phyloP scores from a whole-genome alignment of 2,888 invertebrate species.

The Achlya flavicornis region DNA sequence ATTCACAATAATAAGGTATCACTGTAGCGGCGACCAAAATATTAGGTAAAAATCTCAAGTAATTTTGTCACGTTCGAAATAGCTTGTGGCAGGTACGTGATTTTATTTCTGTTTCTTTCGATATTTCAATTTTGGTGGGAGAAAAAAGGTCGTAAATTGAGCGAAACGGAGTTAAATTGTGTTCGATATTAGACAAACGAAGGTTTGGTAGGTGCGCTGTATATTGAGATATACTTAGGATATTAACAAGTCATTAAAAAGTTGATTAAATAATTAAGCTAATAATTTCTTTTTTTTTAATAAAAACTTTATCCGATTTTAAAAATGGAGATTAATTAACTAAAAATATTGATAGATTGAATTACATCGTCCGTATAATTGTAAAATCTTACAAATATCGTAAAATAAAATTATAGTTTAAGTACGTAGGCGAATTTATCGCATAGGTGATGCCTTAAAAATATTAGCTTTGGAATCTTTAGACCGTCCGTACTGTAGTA shows the following conservation, averaged over 20 bases:
- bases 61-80: constrained; percentile 4
- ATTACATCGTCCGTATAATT: too few species aligned
- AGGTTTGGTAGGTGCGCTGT: not conserved
- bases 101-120: not conserved
- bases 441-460: too few species aligned
- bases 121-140: not conserved
- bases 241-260: too few species aligned
- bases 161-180: not conserved
- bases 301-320: too few species aligned
- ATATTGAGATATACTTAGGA: too few species aligned
- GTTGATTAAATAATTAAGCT: too few species aligned
- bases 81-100: constrained; percentile 1
- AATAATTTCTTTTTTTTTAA: too few species aligned
- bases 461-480: too few species aligned
- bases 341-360: too few species aligned
- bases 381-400: constrained; percentile 8
- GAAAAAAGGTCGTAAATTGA: not conserved
- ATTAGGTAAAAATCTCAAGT: not conserved
- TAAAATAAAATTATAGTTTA: constrained; percentile 13
- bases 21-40: not conserved
- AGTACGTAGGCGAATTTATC: too few species aligned
- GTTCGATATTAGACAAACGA: not conserved
- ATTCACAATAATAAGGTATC: constrained; percentile 22
- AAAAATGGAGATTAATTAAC: too few species aligned
- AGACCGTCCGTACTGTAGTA: too few species aligned